Conservation (phyloP, 2,797 vertebrate species). For the Ataeniobius toweri region DNA sequence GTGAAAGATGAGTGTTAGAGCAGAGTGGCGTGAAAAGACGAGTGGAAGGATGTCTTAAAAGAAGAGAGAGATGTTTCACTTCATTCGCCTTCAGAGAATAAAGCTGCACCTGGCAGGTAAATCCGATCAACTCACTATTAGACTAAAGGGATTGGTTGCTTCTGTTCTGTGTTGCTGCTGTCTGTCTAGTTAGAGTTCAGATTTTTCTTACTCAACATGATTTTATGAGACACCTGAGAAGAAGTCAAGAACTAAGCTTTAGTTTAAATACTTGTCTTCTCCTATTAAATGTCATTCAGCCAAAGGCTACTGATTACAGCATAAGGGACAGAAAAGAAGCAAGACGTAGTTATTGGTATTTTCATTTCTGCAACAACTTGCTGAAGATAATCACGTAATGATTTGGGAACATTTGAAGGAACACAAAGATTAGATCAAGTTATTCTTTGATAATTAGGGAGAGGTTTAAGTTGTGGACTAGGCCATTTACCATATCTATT, state of each 20-base stretch:
- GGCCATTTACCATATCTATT: no score
- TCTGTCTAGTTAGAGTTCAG: not conserved
- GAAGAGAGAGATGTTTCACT: constrained; percentile 34
- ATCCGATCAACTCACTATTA: constrained; percentile 25
- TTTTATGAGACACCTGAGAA: not conserved
- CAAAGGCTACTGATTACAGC: not conserved
- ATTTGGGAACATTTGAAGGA: not conserved
- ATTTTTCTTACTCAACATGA: not conserved
- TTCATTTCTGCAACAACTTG: not conserved
- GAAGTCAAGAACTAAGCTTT: not conserved
- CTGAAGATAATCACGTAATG: not conserved
- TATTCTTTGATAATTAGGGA: no score
- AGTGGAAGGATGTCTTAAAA: constrained; percentile 19
- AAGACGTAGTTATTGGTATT: not conserved
- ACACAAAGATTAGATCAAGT: no score
- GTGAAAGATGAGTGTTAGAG: constrained; percentile 33
- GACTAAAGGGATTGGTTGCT: constrained; percentile 17
- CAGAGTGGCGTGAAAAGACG: constrained; percentile 37
- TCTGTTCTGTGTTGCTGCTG: constrained; percentile 17
- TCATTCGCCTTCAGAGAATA: constrained; percentile 22
- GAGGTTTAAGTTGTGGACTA: no score
- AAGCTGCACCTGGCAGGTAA: constrained; percentile 23
- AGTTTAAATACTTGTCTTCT: not conserved
- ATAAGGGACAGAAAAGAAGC: not conserved
- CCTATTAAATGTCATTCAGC: not conserved